Base-by-base conservation (phyloP, 2,888 invertebrate genomes). In the Himalopsyche tibetana region DNA sequence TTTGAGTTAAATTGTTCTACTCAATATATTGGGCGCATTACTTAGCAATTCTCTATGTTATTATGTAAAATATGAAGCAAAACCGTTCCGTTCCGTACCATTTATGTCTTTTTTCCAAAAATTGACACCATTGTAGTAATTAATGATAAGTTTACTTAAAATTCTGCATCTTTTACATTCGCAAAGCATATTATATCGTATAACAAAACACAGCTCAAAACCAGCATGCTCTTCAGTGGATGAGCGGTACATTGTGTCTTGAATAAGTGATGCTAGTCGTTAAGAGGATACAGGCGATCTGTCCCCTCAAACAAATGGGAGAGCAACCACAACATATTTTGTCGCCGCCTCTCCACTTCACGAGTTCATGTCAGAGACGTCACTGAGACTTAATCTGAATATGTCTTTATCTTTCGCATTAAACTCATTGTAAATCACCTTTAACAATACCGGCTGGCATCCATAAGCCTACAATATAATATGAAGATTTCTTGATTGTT, bases 201-300 rank as follows among this genome's bases (percentile, higher is more conserved):
- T 51, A 51, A 51, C 51, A 51, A 51, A 9, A 19, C 19, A 63
- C 63, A n/a, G 3, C 9, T 63, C 63, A 63, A 81, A 55, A 82
- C 74, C 56, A 85, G 42, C 85, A 55, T 55, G 74, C 82, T 82
- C 82, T 40, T 85, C 63, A 19, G 19, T 63, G 28, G 19, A 56
- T 56, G 82, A 55, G 51, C 82, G 55, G 82, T 51, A 82, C 55
- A 82, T 82, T 85, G 82, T 79, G 85, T 82, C 69, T 85, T 85
- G 55, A 85, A 63, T 86, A 80, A 86, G 83, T 83, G 83, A 86
- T 86, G 86, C 56, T 79, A 51, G 83, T 86, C 86, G 86, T 86
- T 86, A 86, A 80, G 28, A 28, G 74, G 63, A n/a, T 80, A 83
- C 80, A 83, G 63, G 81, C 55, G 80, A 63, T 63, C 63, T 63